Conservation (phyloP, 2,888 invertebrate genomes). For the Eupsilia transversa region DNA sequence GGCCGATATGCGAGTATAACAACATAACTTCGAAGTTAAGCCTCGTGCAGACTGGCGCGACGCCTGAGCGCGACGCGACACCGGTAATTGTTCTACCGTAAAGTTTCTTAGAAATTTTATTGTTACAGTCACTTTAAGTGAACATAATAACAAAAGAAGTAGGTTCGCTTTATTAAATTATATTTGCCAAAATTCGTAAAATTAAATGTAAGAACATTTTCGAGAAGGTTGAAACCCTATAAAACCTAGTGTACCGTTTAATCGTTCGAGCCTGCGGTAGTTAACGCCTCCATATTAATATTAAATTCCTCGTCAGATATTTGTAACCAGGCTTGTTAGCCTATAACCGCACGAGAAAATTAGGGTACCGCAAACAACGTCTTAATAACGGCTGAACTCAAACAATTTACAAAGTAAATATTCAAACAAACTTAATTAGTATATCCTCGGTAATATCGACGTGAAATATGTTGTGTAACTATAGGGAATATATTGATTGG, state of each 20-base stretch:
- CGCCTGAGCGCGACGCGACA: no score
- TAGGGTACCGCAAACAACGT: conserved; percentile 78
- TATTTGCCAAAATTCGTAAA: conserved; percentile 9
- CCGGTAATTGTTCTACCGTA: no score
- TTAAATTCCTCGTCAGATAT: conserved; percentile 55
- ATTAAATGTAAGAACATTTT: conserved; percentile 36
- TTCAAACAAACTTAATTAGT: conserved; percentile 88
- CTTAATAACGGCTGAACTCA: conserved; percentile 85
- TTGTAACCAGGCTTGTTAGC: conserved; percentile 62
- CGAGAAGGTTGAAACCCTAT: conserved; percentile 33
- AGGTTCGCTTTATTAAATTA: conserved; percentile 5
- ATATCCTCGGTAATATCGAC: conserved; percentile 76
- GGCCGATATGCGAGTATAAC: not conserved
- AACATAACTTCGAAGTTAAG: not conserved
- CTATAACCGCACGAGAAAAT: conserved; percentile 73
- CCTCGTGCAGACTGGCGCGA: no score
- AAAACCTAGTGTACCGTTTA: conserved; percentile 52
- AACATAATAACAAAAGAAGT: not conserved
- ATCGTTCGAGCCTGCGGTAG: conserved; percentile 37
- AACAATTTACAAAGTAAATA: conserved; percentile 88
- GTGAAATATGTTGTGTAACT: conserved; percentile 85
- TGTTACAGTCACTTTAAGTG: no score
- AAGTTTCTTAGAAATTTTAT: no score
- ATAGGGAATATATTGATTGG: conserved; percentile 86
- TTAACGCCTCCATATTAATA: conserved; percentile 53